These are phyloP conservation scores for Hypolimnas misippus DNA, from an alignment of 2,888 invertebrate species.

Conservation along the genomic window DNA sequence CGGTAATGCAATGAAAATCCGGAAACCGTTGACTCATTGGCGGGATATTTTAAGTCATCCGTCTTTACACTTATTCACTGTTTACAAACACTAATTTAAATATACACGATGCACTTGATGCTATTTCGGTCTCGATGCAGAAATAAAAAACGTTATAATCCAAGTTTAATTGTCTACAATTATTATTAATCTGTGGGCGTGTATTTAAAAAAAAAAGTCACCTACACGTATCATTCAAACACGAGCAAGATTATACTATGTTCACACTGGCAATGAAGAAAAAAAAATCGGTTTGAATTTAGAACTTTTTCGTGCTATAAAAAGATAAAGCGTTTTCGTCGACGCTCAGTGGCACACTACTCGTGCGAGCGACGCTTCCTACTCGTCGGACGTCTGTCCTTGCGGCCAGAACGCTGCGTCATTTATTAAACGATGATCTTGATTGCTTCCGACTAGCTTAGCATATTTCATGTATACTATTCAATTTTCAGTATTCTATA, in stretches of 20 bases:
- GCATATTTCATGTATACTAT: slow-evolving; percentile 11
- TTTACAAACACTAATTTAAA: slow-evolving; percentile 28
- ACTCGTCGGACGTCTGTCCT: slow-evolving; percentile 36
- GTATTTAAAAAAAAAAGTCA: neutral
- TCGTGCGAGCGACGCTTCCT: slow-evolving; percentile 37
- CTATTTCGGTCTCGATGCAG: slow-evolving; percentile 9
- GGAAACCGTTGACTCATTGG: slow-evolving; percentile 9
- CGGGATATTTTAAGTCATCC: slow-evolving; percentile 3
- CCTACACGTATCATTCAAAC: slow-evolving; percentile 5
- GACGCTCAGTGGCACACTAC: slow-evolving; percentile 24
- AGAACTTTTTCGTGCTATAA: slow-evolving; percentile 18
- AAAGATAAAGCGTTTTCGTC: slow-evolving; percentile 26
- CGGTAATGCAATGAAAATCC: slow-evolving; percentile 3
- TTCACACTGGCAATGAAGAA: neutral
- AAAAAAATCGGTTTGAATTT: slow-evolving; percentile 10
- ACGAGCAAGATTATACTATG: neutral
- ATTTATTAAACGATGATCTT: slow-evolving; percentile 41
- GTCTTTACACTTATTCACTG: slow-evolving; percentile 8
- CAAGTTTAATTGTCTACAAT: slow-evolving; percentile 9
- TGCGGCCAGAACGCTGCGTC: slow-evolving; percentile 30
- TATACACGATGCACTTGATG: slow-evolving; percentile 15
- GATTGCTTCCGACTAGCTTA: slow-evolving; percentile 41
- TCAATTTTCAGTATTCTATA: neutral
- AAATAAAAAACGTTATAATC: neutral
- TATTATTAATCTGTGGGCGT: neutral